Evolutionary conservation across 1,140 invertebrate species (phyloP).

Genomic region (Diachasmimorpha longicaudata): DNA sequence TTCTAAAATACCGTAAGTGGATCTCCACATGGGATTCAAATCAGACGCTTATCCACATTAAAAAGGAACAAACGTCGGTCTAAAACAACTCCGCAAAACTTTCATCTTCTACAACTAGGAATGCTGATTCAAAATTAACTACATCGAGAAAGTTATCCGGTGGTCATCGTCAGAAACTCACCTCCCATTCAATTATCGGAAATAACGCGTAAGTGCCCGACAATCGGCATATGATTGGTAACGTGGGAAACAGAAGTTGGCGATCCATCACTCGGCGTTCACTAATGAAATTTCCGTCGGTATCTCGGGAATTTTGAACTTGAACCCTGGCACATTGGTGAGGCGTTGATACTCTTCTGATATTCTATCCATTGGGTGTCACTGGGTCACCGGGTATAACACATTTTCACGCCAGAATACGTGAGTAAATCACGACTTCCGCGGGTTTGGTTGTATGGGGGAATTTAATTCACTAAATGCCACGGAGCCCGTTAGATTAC

Average conservation of each 20-base stretch:
- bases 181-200: neutral
- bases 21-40: too few species aligned
- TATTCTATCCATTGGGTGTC: slow-evolving; percentile 22
- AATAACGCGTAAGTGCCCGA: neutral
- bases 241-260: slow-evolving; percentile 15
- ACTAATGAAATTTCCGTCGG: neutral
- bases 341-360: neutral
- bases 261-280: neutral
- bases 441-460: neutral
- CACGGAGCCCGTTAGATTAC: neutral
- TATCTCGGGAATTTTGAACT: neutral
- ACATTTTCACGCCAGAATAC: neutral
- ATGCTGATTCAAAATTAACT: slow-evolving; percentile 1
- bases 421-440: slow-evolving; percentile 2
- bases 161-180: neutral
- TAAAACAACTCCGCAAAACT: too few species aligned
- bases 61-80: too few species aligned
- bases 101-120: neutral
- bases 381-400: slow-evolving; percentile 29
- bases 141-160: neutral
- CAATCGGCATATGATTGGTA: slow-evolving; percentile 18
- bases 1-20: too few species aligned
- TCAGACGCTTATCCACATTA: too few species aligned
- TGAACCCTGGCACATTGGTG: neutral
- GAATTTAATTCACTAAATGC: neutral